Evolutionary conservation across 2,797 vertebrate species (phyloP).

Genomic region (Clarias pachynema): DNA sequence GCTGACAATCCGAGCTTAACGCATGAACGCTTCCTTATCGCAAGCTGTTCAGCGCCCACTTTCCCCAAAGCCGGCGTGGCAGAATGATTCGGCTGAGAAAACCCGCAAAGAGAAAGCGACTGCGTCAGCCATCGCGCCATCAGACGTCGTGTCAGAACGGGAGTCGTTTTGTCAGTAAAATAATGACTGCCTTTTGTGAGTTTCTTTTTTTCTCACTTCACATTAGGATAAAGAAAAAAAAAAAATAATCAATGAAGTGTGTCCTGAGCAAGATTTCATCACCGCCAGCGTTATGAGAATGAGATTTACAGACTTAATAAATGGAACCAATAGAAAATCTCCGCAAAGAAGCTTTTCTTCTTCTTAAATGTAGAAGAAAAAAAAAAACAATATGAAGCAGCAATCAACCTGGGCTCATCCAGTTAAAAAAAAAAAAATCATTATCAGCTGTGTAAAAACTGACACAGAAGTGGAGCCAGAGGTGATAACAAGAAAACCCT

Average conservation of each 20-base stretch:
- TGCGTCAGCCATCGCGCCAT: neutral
- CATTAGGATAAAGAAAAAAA: neutral
- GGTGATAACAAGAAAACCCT: neutral
- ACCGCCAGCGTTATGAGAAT: neutral
- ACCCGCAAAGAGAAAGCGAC: neutral
- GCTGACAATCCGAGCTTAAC: slow-evolving; percentile 35
- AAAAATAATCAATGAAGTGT: neutral
- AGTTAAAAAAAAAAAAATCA: neutral
- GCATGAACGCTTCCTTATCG: slow-evolving; percentile 32
- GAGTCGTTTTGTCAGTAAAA: neutral
- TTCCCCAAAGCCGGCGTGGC: slow-evolving; percentile 6
- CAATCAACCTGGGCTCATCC: neutral
- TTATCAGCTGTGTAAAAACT: neutral
- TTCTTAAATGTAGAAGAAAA: neutral
- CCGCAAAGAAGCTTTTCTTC: neutral
- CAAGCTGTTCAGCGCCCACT: slow-evolving; percentile 21
- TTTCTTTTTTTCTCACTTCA: neutral
- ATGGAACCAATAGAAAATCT: neutral
- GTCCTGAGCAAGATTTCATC: slow-evolving; percentile 7
- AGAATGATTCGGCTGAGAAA: slow-evolving; percentile 33
- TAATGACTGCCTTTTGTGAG: neutral
- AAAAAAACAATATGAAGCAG: neutral
- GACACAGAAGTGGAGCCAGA: neutral
- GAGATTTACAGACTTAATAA: neutral
- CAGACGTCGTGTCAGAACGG: neutral